Percentiles rank a stretch among this genome's conserved stretches.
Evolutionary conservation across 1,140 invertebrate species (phyloP).

Genomic region (Drosophila rufa): DNA sequence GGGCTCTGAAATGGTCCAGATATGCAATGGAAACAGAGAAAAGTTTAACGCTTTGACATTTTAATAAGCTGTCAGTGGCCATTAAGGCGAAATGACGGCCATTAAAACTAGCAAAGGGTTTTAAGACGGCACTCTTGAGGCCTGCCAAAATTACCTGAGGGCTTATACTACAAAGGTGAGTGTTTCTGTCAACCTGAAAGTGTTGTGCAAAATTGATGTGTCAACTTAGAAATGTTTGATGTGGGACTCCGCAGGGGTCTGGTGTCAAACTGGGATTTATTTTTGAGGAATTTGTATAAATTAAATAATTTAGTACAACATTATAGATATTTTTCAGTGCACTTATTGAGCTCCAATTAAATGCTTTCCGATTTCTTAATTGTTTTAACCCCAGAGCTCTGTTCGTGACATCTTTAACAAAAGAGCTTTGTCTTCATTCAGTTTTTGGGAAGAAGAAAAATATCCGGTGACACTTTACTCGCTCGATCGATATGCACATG

Average conservation of each 20-base stretch:
- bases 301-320: too few species aligned
- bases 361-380: slow-evolving; percentile 31
- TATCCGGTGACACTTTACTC: slow-evolving; percentile 27
- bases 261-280: neutral
- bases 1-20: slow-evolving; percentile 15
- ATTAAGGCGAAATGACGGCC: slow-evolving; percentile 31
- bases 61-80: slow-evolving; percentile 74
- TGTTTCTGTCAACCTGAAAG: neutral
- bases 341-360: slow-evolving; percentile 10
- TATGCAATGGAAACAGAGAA: slow-evolving; percentile 10
- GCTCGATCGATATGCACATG: slow-evolving; percentile 45
- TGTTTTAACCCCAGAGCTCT: slow-evolving; percentile 26
- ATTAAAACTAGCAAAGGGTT: slow-evolving; percentile 27
- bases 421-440: slow-evolving; percentile 19
- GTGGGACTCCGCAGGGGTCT: neutral
- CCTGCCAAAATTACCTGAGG: neutral
- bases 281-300: neutral
- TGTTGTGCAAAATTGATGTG: slow-evolving; percentile 15
- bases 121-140: slow-evolving; percentile 16
- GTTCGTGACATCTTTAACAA: slow-evolving; percentile 29
- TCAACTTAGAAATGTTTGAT: slow-evolving; percentile 32
- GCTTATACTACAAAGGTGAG: slow-evolving; percentile 6
- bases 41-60: slow-evolving; percentile 54
- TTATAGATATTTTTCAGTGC: slow-evolving; percentile 1
- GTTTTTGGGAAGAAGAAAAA: slow-evolving; percentile 18